Evolutionary conservation across 2,113 vertebrate genomes (phyloP), one percentile per base, ranked within the genome.

Genomic region (Cheilinus undulatus): DNA sequence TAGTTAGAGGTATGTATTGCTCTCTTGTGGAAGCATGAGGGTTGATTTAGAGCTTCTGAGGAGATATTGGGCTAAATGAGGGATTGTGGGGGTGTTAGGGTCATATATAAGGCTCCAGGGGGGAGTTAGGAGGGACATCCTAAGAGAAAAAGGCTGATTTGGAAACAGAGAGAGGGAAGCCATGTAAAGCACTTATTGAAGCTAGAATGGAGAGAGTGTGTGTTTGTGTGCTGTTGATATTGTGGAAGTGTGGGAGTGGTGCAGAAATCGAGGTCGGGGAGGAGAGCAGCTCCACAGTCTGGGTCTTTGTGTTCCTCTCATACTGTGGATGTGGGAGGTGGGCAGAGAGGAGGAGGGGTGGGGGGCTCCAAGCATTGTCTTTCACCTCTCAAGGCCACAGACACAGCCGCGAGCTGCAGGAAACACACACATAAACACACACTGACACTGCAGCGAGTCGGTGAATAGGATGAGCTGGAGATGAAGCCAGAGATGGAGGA

Each of bases 351-450:
- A 84, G 75, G 50, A n/a, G 15, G 23, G n/a, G 54, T 49, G 85
- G 75, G 83, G 85, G 80, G 71, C 71, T 67, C 51, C 49, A 57
- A 73, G 69, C 80, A 79, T 88, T 82, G 84, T 92, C 67, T 90
- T 85, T 86, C 83, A 88, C 83, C 82, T 82, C 78, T 84, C 89
- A 91, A 91, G 90, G 88, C 87, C 85, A 50, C 46, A 68, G 70
- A 85, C 52, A 40, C 34, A 59, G 58, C 19, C 38, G 19, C 67
- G 48, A 75, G 61, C 65, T 75, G 48, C 67, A 62, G 59, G 34
- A 65, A n/a, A 45, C 63, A 67, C 40, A 62, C 57, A 40, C 49
- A 49, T 32, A 40, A 50, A 59, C 38, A 62, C 56, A 54, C 70
- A 70, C 56, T 43, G 51, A 46, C 36, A 52, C 40, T 76, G 71